Evolutionary conservation across 2,888 invertebrate genomes (phyloP), one percentile per base, ranked within the genome.

Genomic region (Lissocephala sabroskyi): DNA sequence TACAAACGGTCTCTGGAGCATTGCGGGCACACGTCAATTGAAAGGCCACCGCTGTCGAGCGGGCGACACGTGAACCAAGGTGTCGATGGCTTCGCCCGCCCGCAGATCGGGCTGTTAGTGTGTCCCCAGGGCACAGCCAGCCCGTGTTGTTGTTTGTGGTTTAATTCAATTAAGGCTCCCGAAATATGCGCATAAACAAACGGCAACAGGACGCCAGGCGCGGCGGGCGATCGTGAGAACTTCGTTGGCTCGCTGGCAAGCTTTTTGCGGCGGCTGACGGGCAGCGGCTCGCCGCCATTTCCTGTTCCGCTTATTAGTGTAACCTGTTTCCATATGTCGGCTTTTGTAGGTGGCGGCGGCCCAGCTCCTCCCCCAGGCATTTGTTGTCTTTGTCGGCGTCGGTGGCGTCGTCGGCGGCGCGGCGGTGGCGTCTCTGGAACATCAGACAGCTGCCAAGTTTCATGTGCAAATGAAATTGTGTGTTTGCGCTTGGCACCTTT

Each of bases 111-210:
- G 33, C 33, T 33, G 35, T 23, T 23, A 23, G 23, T 35, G 1
- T 3, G 35, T 35, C 40, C 44, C 13, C 18, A 46, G 41, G 56
- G 26, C 42, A 13, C 33, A 35, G n/a, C 10, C 10, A 35, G 23
- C 23, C 16, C n/a, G 13, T 35, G 16, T 35, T 74, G 71, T 74
- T 56, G 55, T 70, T 70, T 70, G 75, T 70, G 54, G 43, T 74
- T 74, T 70, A 74, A 70, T 77, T 70, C 56, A 70, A 70, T 70
- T 77, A 70, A 62, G 59, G 52, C n/a, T n/a, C n/a, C 41, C 48
- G 57, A 52, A 77, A 59, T 61, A 56, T 54, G 58, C 58, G 57
- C 37, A 26, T 42, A 32, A 54, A 40, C 45, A 18, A 45, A 28
- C 16, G 35, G 11, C 17, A 11, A 42, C 19, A 16, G 35, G 4